Conservation (phyloP, 1,140 invertebrate species). For the Parasteatoda tepidariorum region DNA sequence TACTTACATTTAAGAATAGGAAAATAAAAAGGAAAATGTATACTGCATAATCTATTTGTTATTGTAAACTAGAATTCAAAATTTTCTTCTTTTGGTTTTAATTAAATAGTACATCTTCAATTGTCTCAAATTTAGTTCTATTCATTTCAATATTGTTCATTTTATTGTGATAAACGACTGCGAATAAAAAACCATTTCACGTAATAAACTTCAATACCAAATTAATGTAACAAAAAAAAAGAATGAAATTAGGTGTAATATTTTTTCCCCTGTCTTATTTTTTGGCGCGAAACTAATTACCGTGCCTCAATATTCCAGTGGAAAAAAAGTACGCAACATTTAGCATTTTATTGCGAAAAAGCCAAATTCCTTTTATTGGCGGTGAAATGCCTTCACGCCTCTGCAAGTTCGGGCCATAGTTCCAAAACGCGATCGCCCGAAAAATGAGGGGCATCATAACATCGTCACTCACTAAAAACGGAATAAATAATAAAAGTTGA, state of each 20-base stretch:
- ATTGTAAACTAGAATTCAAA: too few species aligned
- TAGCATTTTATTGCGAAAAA: constrained; percentile 28
- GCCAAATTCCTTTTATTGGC: not conserved
- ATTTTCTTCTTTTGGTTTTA: too few species aligned
- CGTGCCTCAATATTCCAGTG: not conserved
- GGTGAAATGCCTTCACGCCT: constrained; percentile 6
- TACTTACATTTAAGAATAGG: too few species aligned
- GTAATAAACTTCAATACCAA: not conserved
- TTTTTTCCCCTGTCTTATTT: not conserved
- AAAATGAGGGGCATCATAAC: constrained; percentile 47
- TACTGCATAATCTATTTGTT: too few species aligned
- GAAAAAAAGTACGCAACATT: constrained; percentile 44
- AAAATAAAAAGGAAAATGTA: too few species aligned
- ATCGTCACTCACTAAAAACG: constrained; percentile 8
- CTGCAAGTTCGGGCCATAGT: not conserved
- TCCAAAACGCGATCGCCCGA: constrained; percentile 21
- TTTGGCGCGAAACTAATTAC: not conserved
- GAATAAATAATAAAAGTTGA: constrained; percentile 33
- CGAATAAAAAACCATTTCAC: not conserved
- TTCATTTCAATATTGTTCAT: too few species aligned
- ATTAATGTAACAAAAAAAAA: too few species aligned
- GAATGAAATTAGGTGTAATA: too few species aligned
- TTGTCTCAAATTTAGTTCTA: too few species aligned
- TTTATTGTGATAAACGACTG: too few species aligned
- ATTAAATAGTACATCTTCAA: too few species aligned